Evolutionary conservation across 2,888 invertebrate species (phyloP).

Genomic region (Drosophila meridionalis): DNA sequence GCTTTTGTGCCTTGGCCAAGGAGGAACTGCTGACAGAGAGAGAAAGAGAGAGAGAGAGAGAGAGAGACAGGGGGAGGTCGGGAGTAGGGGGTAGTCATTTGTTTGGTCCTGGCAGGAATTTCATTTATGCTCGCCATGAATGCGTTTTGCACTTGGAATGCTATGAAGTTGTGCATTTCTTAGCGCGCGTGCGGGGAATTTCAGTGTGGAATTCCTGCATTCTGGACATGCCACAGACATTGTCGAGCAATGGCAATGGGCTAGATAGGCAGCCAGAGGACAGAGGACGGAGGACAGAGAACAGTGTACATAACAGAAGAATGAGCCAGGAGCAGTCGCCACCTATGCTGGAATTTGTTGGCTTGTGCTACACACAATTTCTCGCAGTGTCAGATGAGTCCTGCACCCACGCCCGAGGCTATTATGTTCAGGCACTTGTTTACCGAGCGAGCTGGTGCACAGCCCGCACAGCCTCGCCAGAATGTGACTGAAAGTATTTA

Average conservation of each 20-base stretch:
- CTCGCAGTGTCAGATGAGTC: slow-evolving; percentile 51
- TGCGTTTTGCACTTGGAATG: slow-evolving; percentile 76
- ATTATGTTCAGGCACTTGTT: slow-evolving; percentile 55
- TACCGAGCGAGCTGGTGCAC: slow-evolving; percentile 30
- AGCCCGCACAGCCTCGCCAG: slow-evolving; percentile 25
- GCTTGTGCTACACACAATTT: slow-evolving; percentile 63
- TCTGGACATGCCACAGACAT: slow-evolving; percentile 75
- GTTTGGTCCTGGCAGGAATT: slow-evolving; percentile 62
- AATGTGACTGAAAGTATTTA: slow-evolving; percentile 71
- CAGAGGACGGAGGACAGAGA: background rate
- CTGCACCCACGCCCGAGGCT: slow-evolving; percentile 2
- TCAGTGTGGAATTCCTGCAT: slow-evolving; percentile 77
- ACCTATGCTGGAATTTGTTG: slow-evolving; percentile 55
- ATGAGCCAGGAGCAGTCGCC: slow-evolving; percentile 13
- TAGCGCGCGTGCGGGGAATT: slow-evolving; percentile 77
- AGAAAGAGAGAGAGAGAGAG: background rate
- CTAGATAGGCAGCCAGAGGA: slow-evolving; percentile 32
- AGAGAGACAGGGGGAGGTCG: background rate
- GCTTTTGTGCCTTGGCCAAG: slow-evolving; percentile 14
- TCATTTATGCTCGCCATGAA: slow-evolving; percentile 75
- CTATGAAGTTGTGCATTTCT: slow-evolving; percentile 79
- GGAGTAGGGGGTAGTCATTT: slow-evolving; percentile 29
- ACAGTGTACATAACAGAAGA: background rate
- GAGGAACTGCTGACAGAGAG: background rate
- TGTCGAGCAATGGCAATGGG: slow-evolving; percentile 49